Evolutionary conservation across 2,113 vertebrate species (phyloP).

Genomic region (Cynoglossus semilaevis): DNA sequence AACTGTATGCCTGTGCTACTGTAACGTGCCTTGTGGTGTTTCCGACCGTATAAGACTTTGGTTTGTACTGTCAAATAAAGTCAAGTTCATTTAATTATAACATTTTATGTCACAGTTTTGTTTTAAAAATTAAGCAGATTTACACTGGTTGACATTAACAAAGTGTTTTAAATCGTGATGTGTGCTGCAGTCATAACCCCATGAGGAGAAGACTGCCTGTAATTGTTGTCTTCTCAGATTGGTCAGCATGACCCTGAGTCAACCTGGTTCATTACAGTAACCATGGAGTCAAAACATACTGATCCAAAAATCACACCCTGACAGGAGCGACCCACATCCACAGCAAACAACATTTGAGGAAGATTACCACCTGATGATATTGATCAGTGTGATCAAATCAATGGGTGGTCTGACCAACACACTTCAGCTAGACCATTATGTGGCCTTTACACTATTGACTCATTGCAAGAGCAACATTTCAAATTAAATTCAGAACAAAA

Average conservation of each 20-base stretch:
- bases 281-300: constrained; percentile 18
- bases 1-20: constrained; percentile 59
- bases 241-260: constrained; percentile 61
- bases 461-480: not conserved
- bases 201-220: constrained; percentile 16
- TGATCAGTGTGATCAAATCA: constrained; percentile 6
- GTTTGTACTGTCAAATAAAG: constrained; percentile 67
- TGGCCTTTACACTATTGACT: not conserved
- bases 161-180: no score
- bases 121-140: no score
- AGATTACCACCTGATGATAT: constrained; percentile 28
- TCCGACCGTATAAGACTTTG: constrained; percentile 56
- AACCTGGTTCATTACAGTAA: constrained; percentile 57
- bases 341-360: constrained; percentile 32
- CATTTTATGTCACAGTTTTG: constrained; percentile 13
- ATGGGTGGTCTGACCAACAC: not conserved
- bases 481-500: not conserved
- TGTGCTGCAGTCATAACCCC: not conserved
- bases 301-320: not conserved
- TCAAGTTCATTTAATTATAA: constrained; percentile 39
- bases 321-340: constrained; percentile 12
- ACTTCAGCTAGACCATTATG: not conserved
- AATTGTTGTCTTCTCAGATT: constrained; percentile 52
- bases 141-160: no score
- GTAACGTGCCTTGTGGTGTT: constrained; percentile 63